Percentiles rank a stretch among this genome's conserved stretches.
Conservation (phyloP, 92 coral and sea anemone species). For the Scolanthus callimorphus region DNA sequence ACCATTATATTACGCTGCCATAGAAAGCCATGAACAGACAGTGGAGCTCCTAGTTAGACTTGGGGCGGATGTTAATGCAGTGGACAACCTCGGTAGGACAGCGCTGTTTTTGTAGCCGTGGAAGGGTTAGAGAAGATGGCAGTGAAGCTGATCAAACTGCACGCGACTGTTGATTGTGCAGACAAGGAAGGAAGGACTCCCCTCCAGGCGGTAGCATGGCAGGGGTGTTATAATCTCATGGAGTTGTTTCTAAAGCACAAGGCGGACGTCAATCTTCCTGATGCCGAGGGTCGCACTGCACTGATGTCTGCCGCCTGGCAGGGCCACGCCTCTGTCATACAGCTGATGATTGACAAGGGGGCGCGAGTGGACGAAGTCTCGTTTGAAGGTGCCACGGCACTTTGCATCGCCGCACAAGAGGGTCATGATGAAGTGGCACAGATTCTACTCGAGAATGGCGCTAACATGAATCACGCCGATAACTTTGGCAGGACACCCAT, state of each 20-base stretch:
- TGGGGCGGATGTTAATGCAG: constrained; percentile 68
- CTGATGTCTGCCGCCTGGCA: constrained; percentile 99
- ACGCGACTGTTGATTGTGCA: constrained; percentile 74
- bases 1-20: constrained; percentile 80
- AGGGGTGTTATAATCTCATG: constrained; percentile 76
- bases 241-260: constrained; percentile 76
- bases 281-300: constrained; percentile 82
- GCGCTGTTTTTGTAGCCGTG: constrained; percentile 76
- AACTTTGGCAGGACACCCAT: constrained; percentile 93
- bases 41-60: constrained; percentile 60
- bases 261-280: constrained; percentile 77
- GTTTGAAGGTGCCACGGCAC: constrained; percentile 87
- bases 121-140: constrained; percentile 88
- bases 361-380: constrained; percentile 84
- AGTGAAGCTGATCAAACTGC: constrained; percentile 59
- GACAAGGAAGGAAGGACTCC: constrained; percentile 91
- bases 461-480: constrained; percentile 83
- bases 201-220: constrained; percentile 93
- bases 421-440: constrained; percentile 99
- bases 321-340: constrained; percentile 82
- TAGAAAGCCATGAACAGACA: constrained; percentile 82
- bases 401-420: constrained; percentile 93
- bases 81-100: constrained; percentile 80
- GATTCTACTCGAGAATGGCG: constrained; percentile 78
- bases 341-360: constrained; percentile 80